Percentiles rank a stretch among this genome's conserved stretches.
Conservation (phyloP, 2,797 vertebrate genomes). For the Aeoliscus strigatus region DNA sequence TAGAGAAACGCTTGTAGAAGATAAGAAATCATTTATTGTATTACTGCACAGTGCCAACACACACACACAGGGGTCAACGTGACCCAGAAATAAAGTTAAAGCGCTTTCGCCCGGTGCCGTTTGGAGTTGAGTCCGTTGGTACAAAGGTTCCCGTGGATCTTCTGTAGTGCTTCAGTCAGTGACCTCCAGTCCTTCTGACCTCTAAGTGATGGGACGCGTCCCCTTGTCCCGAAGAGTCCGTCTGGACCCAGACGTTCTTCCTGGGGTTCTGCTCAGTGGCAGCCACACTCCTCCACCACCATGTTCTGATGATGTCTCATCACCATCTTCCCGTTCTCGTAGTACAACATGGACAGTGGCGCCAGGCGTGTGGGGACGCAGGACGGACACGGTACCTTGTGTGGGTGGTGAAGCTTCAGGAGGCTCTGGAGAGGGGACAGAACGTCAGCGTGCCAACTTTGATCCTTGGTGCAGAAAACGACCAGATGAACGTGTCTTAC, state of each 20-base stretch:
- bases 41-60: constrained; percentile 31
- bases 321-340: constrained; percentile 75
- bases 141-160: constrained; percentile 1
- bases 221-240: too few relatives aligned
- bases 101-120: constrained; percentile 21
- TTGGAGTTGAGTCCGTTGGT: background rate
- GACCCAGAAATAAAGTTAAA: constrained; percentile 42
- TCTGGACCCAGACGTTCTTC: background rate
- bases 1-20: constrained; percentile 1
- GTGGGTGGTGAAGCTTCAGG: constrained; percentile 79
- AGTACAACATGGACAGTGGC: constrained; percentile 86
- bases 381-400: constrained; percentile 74
- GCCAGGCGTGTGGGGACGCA: constrained; percentile 81
- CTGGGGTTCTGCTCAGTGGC: constrained; percentile 68
- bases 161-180: constrained; percentile 44
- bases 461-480: too few relatives aligned
- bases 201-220: too few relatives aligned
- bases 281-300: constrained; percentile 86
- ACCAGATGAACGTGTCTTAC: too few relatives aligned
- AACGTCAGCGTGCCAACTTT: too few relatives aligned
- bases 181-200: constrained; percentile 4
- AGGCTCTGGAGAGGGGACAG: constrained; percentile 80
- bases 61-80: constrained; percentile 40
- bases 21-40: constrained; percentile 49
- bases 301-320: constrained; percentile 84